phyloP scores from a whole-genome alignment of 2,797 vertebrate genomes.

The Zalophus californianus region DNA sequence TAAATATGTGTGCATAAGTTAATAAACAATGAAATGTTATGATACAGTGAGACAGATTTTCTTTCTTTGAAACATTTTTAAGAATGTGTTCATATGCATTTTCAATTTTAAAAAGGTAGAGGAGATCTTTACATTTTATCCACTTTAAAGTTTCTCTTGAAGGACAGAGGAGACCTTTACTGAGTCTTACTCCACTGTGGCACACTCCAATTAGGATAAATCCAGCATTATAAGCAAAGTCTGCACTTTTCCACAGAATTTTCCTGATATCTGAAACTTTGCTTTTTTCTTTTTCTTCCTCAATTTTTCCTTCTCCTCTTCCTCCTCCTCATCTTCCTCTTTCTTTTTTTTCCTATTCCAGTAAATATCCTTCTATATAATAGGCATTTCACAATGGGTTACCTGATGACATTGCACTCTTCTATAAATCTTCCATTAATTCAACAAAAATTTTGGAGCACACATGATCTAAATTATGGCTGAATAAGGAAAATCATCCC shows the following conservation, averaged over 20 bases:
- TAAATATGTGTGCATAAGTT: not conserved
- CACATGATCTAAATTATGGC: not conserved
- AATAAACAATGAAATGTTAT: not conserved
- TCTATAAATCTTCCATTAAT: not conserved
- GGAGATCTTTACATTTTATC: not conserved
- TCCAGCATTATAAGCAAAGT: not conserved
- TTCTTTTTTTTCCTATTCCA: not conserved
- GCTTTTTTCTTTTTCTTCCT: not conserved
- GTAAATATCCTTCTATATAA: not conserved
- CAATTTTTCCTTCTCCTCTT: not conserved
- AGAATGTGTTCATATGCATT: not conserved
- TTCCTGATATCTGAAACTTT: not conserved
- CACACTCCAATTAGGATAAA: not conserved
- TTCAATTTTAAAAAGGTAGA: not conserved
- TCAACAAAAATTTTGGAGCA: not conserved
- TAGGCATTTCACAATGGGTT: not conserved
- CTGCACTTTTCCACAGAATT: not conserved
- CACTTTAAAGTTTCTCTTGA: not conserved
- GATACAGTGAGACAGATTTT: not conserved
- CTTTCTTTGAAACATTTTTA: not conserved
- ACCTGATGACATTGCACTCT: rapidly evolving
- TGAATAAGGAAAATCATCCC: not conserved
- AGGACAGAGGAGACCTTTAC: not conserved
- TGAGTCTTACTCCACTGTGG: not conserved
- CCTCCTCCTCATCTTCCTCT: not conserved